Evolutionary conservation across 2,797 vertebrate genomes (phyloP), one percentile per base, ranked within the genome.

Genomic region (Nyctalus aviator): DNA sequence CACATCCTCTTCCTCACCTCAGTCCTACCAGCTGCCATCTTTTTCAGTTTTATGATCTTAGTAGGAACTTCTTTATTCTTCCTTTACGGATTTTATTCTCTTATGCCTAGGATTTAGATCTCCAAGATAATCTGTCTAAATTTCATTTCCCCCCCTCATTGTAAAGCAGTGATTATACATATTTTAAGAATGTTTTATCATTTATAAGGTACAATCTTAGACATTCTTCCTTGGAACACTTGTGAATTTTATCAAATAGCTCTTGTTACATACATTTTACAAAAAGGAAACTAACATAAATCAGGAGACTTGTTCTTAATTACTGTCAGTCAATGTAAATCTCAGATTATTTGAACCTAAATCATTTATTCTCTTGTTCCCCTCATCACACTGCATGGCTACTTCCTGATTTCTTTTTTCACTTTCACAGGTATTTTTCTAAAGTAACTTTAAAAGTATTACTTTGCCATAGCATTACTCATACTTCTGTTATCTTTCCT

Each of bases 151-250:
- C n/a, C n/a, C n/a, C 85, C 27, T 20, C 41, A 69, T 9, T 48
- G 5, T 66, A 41, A 9, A 90, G 46, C 32, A 81, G 50, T 86
- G 23, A 11, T 72, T 25, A 59, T 88, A 77, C 76, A 92, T 90
- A 92, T 78, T 94, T 91, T 86, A 92, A 78, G 71, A 21, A 13
- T 44, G 41, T 6, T 90, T 93, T 88, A 72, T 86, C 68, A 89
- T 71, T 93, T 87, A 59, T 35, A 82, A 73, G 55, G 23, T 71
- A 66, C 3, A 50, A 66, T 95, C 37, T 37, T 94, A 59, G 27
- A 75, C 3, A 85, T 64, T 53, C 37, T 37, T 69, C 2, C 13
- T 25, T 62, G 14, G 55, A 50, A 30, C 44, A 76, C 10, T 76
- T 46, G 62, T 17, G 21, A 72, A 7, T 62, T 48, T 44, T 83